phyloP scores from a whole-genome alignment of 2,113 vertebrate species.

The Syngnathus scovelli region DNA sequence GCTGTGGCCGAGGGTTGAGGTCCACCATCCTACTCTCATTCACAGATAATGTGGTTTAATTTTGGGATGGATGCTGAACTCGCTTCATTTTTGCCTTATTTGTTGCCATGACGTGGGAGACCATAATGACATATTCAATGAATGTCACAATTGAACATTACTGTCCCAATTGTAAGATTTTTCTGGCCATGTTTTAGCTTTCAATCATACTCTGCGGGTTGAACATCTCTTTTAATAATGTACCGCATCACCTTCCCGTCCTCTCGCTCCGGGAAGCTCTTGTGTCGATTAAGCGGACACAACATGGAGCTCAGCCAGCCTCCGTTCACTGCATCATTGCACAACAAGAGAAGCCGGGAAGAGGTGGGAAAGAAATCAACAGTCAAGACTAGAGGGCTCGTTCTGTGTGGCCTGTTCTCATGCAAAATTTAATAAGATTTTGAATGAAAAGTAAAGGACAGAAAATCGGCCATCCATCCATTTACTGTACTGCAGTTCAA shows the following conservation, averaged over 20 bases:
- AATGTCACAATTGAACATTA: not conserved
- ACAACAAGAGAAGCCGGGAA: slow-evolving; percentile 50
- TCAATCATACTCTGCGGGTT: slow-evolving; percentile 26
- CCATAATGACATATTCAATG: not conserved
- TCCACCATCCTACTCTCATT: slow-evolving; percentile 5
- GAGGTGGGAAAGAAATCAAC: slow-evolving; percentile 39
- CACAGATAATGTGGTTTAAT: slow-evolving; percentile 10
- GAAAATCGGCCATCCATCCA: not conserved
- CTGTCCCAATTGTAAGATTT: slow-evolving; percentile 5
- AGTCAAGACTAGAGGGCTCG: slow-evolving; percentile 41
- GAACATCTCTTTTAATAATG: slow-evolving; percentile 65
- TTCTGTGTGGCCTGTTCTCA: slow-evolving; percentile 7
- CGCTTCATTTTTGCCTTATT: not conserved
- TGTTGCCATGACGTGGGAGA: not conserved
- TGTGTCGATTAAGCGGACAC: slow-evolving; percentile 58
- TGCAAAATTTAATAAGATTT: not conserved
- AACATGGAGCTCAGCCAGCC: slow-evolving; percentile 53
- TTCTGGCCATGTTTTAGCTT: slow-evolving; percentile 13
- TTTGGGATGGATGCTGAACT: slow-evolving; percentile 8
- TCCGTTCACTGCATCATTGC: slow-evolving; percentile 58
- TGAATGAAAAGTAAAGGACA: too few species aligned
- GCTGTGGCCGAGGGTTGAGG: slow-evolving; percentile 1
- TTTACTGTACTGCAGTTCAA: not conserved
- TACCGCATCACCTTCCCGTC: slow-evolving; percentile 52
- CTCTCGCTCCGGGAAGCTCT: slow-evolving; percentile 57